A percentile compares a stretch with the other conserved stretches of the same genome.
Evolutionary conservation across 2,888 invertebrate species (phyloP).

Genomic region (Dasypogon diadema): DNA sequence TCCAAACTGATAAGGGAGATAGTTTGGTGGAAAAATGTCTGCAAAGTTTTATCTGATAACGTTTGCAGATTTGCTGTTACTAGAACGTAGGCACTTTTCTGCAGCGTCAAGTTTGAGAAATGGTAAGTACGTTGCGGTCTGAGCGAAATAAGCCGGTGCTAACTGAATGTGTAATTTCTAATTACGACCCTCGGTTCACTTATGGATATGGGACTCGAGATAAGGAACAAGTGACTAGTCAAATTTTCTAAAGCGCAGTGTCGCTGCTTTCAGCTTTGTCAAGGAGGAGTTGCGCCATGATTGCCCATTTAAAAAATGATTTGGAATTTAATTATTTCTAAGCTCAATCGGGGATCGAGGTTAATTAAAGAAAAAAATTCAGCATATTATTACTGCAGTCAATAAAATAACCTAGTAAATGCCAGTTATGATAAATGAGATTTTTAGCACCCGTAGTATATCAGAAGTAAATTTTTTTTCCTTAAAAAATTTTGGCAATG

Average conservation of each 20-base stretch:
- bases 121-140: too few species aligned
- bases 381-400: too few species aligned
- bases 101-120: too few species aligned
- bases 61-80: neutral
- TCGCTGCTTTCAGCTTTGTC: neutral
- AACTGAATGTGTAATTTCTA: neutral
- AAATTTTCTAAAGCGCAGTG: neutral
- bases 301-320: too few species aligned
- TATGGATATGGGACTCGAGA: conserved; percentile 3
- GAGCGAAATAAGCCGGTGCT: neutral
- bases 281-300: neutral
- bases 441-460: too few species aligned
- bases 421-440: too few species aligned
- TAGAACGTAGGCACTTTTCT: neutral
- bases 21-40: neutral
- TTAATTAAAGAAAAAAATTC: too few species aligned
- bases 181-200: neutral
- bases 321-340: too few species aligned
- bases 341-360: too few species aligned
- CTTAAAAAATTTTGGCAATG: too few species aligned
- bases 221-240: conserved; percentile 22
- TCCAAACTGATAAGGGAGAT: neutral
- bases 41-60: neutral
- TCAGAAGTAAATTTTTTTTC: too few species aligned
- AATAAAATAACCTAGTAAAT: too few species aligned